phyloP scores from a whole-genome alignment of 2,113 vertebrate species.

The Ia io region DNA sequence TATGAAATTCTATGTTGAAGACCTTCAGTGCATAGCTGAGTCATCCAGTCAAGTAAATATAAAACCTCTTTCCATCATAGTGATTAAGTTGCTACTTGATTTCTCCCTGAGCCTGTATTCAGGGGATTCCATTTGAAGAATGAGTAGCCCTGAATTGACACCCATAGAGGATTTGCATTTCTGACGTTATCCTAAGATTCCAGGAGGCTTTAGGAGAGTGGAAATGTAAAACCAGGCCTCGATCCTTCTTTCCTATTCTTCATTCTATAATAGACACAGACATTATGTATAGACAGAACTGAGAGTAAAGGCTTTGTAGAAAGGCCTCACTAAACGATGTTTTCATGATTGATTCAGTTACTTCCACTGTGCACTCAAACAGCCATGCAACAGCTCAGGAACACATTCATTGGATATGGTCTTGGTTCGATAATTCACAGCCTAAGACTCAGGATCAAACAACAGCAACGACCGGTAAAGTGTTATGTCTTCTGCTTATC shows the following conservation, averaged over 20 bases:
- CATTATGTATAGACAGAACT: neutral
- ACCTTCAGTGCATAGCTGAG: neutral
- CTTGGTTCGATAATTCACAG: slow-evolving; percentile 50
- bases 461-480: slow-evolving; percentile 32
- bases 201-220: neutral
- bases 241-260: neutral
- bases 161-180: neutral
- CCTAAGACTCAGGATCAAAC: slow-evolving; percentile 44
- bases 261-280: neutral
- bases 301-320: neutral
- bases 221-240: neutral
- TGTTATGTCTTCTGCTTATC: neutral
- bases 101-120: neutral
- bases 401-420: slow-evolving; percentile 45
- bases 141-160: neutral
- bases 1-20: neutral
- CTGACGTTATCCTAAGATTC: neutral
- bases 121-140: neutral
- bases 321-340: slow-evolving; percentile 29
- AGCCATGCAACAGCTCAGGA: slow-evolving; percentile 37
- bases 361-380: slow-evolving; percentile 36
- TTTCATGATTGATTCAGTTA: slow-evolving; percentile 58
- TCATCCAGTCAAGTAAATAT: neutral
- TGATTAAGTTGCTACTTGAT: neutral
- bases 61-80: neutral